Conservation (phyloP, 2,888 invertebrate genomes). For the Idaea straminata region DNA sequence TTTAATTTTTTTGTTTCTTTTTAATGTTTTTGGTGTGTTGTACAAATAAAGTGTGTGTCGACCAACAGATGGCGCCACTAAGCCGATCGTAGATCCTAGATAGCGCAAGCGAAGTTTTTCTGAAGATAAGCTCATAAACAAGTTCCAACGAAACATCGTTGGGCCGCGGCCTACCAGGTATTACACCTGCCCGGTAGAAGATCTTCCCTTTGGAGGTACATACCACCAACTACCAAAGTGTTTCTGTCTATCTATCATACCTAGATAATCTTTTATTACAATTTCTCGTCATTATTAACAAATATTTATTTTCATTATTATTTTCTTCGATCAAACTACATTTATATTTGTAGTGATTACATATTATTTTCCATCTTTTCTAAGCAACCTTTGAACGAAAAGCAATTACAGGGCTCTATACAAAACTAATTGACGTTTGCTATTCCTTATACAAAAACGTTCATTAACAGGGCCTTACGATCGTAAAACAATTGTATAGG, state of each 20-base stretch:
- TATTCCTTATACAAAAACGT: conserved; percentile 1
- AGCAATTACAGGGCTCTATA: background rate
- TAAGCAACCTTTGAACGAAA: background rate
- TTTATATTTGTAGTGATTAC: background rate
- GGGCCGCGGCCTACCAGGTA: no score
- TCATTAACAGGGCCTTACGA: background rate
- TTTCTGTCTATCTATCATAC: no score
- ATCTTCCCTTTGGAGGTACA: no score
- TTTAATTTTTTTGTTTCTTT: background rate
- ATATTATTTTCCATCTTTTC: background rate
- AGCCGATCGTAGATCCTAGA: no score
- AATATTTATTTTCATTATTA: background rate
- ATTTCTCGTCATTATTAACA: background rate
- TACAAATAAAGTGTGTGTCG: no score
- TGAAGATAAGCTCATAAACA: no score
- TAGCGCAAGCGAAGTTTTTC: no score
- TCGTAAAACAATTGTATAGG: background rate
- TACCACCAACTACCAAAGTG: no score
- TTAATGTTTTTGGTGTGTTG: no score
- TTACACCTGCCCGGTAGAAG: no score
- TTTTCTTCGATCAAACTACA: background rate
- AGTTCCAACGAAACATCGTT: no score
- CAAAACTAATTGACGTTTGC: conserved; percentile 1
- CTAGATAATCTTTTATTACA: background rate
- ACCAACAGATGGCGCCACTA: no score